Percentiles rank a stretch among this genome's conserved stretches.
phyloP scores from a whole-genome alignment of 2,113 vertebrate genomes.

The Entomyzon cyanotis region DNA sequence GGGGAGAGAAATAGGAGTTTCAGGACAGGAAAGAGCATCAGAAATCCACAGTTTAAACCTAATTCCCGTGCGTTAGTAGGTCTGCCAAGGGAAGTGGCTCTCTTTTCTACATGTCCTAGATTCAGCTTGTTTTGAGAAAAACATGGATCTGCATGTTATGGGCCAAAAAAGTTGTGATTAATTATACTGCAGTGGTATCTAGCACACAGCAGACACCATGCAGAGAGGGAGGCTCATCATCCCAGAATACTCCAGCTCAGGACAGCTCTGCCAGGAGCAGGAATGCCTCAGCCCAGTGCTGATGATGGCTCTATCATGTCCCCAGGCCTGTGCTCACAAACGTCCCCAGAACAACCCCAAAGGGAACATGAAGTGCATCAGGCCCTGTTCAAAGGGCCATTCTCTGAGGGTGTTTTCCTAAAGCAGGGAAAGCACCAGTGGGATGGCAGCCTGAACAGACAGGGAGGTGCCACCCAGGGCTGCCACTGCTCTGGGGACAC shows the following conservation, averaged over 20 bases:
- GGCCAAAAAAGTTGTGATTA: background rate
- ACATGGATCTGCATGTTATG: background rate
- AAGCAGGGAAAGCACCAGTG: background rate
- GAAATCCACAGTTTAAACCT: background rate
- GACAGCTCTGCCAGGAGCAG: background rate
- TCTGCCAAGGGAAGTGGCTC: background rate
- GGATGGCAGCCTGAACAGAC: background rate
- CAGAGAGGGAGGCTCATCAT: background rate
- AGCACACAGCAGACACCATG: background rate
- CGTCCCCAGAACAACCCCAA: background rate
- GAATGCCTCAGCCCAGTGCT: background rate
- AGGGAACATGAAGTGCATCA: background rate
- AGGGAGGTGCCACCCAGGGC: background rate
- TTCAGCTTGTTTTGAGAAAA: background rate
- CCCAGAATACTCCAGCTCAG: background rate
- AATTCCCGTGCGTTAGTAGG: background rate
- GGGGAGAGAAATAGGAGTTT: conserved; percentile 19
- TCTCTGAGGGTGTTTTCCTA: background rate
- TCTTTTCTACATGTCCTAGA: background rate
- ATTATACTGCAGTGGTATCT: background rate
- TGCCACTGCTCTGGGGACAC: background rate
- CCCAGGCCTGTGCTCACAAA: background rate
- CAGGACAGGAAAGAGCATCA: background rate
- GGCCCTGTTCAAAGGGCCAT: background rate
- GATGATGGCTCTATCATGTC: background rate